A percentile compares a stretch with the other conserved stretches of the same genome.
phyloP scores from a whole-genome alignment of 2,113 vertebrate species.

The Thamnaconus septentrionalis region DNA sequence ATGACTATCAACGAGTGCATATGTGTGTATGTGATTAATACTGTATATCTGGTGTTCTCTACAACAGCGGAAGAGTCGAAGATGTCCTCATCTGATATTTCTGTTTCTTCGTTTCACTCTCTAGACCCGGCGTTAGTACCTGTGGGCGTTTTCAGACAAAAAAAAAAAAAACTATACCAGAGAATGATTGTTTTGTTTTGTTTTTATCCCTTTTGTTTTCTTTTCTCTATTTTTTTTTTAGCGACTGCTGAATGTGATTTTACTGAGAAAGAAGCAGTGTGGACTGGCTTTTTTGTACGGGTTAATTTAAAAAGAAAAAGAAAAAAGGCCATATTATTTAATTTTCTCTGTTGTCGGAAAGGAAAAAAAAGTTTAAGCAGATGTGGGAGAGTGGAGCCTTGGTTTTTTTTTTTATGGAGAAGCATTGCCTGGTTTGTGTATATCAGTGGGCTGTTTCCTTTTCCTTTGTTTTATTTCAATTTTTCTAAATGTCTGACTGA shows the following conservation, averaged over 20 bases:
- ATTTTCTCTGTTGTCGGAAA: constrained; percentile 75
- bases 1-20: constrained; percentile 67
- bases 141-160: constrained; percentile 70
- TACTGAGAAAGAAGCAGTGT: constrained; percentile 78
- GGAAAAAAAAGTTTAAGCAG: constrained; percentile 64
- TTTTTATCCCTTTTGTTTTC: constrained; percentile 22
- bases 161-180: constrained; percentile 58
- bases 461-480: neutral
- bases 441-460: constrained; percentile 23
- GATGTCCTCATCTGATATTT: constrained; percentile 69
- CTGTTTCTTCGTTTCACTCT: constrained; percentile 46
- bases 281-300: constrained; percentile 82
- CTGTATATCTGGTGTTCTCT: constrained; percentile 81
- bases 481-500: constrained; percentile 42
- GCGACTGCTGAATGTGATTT: constrained; percentile 85
- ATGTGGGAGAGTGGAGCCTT: constrained; percentile 79
- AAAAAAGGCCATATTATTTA: constrained; percentile 82
- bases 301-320: constrained; percentile 72
- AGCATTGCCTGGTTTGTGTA: constrained; percentile 44
- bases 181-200: constrained; percentile 68
- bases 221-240: constrained; percentile 36
- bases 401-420: constrained; percentile 57
- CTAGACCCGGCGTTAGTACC: constrained; percentile 70
- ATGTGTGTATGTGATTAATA: constrained; percentile 75
- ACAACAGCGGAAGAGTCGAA: constrained; percentile 67